These are phyloP conservation scores for Cheilosia pagana DNA, from an alignment of 2,888 invertebrate species.

Conservation along the genomic window DNA sequence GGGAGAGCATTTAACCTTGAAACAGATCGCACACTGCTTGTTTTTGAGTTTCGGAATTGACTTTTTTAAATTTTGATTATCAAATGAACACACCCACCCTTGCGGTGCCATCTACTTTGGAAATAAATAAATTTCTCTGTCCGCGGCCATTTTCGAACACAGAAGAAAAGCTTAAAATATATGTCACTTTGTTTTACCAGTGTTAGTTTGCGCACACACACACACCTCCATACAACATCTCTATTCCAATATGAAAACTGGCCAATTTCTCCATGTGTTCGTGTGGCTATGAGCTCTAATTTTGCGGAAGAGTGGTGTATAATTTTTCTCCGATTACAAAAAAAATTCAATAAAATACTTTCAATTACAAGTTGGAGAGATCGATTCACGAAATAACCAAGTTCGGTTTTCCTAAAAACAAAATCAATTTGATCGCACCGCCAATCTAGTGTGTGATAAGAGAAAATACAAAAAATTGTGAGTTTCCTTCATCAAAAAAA, in stretches of 20 bases:
- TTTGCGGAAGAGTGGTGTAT: conserved; percentile 73
- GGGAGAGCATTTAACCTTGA: too few relatives aligned
- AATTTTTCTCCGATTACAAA: conserved; percentile 65
- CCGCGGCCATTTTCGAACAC: conserved; percentile 57
- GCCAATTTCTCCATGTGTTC: conserved; percentile 42
- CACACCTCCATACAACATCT: conserved; percentile 12
- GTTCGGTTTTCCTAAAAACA: conserved; percentile 53
- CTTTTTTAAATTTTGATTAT: too few relatives aligned
- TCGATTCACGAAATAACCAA: conserved; percentile 30
- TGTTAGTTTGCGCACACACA: conserved; percentile 27
- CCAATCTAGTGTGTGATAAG: conserved; percentile 59
- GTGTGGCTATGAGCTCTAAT: conserved; percentile 71
- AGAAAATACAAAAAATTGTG: conserved; percentile 67
- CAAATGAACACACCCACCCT: neutral
- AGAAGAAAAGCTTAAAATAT: conserved; percentile 57
- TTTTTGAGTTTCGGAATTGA: too few relatives aligned
- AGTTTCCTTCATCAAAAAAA: conserved; percentile 65
- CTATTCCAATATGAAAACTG: conserved; percentile 52
- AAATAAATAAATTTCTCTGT: neutral
- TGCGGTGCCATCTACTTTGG: conserved; percentile 3
- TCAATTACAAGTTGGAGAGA: conserved; percentile 46
- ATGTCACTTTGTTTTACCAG: conserved; percentile 48
- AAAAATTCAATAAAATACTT: conserved; percentile 58
- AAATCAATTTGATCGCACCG: conserved; percentile 53
- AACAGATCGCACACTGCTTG: too few relatives aligned